phyloP scores from a whole-genome alignment of 1,140 invertebrate species.

The Ceratosolen solmsi region DNA sequence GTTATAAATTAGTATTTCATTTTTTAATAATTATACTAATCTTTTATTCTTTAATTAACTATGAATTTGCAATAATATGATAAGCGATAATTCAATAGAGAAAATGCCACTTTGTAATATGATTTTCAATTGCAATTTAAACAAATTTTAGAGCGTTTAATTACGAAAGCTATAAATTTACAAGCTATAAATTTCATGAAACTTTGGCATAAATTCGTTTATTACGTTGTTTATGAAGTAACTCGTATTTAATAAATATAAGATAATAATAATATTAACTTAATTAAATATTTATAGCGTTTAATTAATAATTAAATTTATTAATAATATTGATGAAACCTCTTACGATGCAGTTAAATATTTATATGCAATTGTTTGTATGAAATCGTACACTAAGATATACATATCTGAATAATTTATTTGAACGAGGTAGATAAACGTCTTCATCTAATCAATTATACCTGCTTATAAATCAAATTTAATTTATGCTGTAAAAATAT shows the following conservation, averaged over 20 bases:
- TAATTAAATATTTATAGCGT: background rate
- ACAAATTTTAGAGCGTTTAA: background rate
- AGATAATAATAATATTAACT: background rate
- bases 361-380: slow-evolving; percentile 3
- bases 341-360: too few species aligned
- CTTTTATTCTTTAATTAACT: too few species aligned
- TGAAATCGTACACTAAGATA: slow-evolving; percentile 2
- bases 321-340: too few species aligned
- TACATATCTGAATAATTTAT: background rate
- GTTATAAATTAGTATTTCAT: too few species aligned
- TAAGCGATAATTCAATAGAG: too few species aligned
- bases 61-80: too few species aligned
- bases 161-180: background rate
- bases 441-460: background rate
- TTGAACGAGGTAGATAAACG: background rate
- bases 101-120: too few species aligned
- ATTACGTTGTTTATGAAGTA: too few species aligned
- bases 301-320: too few species aligned
- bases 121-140: background rate
- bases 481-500: background rate
- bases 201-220: too few species aligned
- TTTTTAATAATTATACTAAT: too few species aligned
- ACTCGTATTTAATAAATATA: background rate
- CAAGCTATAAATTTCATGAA: too few species aligned
- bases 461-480: background rate